These are phyloP conservation scores for Natrix natrix DNA, from an alignment of 2,797 vertebrate species.

Conservation along the genomic window DNA sequence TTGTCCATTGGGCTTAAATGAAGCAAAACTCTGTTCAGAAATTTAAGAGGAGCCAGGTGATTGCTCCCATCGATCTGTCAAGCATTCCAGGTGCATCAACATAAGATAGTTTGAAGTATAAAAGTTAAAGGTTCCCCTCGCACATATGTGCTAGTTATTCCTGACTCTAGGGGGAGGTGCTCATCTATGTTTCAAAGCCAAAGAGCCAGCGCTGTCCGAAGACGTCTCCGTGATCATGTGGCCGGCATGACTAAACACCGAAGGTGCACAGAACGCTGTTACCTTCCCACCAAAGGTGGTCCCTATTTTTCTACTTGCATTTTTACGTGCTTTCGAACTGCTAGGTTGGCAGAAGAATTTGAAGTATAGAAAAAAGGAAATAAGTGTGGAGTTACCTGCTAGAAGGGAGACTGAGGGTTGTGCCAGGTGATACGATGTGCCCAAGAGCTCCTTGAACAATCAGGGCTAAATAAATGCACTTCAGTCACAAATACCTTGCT, in stretches of 20 bases:
- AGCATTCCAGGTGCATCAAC: background rate
- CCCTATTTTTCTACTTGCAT: no score
- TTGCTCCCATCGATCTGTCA: background rate
- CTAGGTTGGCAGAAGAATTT: background rate
- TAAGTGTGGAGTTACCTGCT: background rate
- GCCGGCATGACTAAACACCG: no score
- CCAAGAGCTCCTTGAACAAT: background rate
- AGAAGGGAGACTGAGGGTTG: background rate
- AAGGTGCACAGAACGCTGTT: no score
- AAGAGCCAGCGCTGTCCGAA: no score
- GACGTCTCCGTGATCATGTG: no score
- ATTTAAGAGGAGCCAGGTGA: background rate
- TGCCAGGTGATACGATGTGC: background rate
- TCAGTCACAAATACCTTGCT: background rate
- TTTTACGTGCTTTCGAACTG: no score
- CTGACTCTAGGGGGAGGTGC: no score
- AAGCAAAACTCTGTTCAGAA: background rate
- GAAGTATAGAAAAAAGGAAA: conserved; percentile 14
- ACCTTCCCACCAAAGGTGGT: no score
- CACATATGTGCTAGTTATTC: no score
- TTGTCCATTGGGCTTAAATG: background rate
- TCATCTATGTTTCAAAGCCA: no score
- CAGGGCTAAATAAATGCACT: background rate
- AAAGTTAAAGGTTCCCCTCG: no score
- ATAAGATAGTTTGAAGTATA: background rate